A percentile compares a stretch with the other conserved stretches of the same genome.
Conservation (phyloP, 1,140 invertebrate species). For the Akabosia matsudoensis region DNA sequence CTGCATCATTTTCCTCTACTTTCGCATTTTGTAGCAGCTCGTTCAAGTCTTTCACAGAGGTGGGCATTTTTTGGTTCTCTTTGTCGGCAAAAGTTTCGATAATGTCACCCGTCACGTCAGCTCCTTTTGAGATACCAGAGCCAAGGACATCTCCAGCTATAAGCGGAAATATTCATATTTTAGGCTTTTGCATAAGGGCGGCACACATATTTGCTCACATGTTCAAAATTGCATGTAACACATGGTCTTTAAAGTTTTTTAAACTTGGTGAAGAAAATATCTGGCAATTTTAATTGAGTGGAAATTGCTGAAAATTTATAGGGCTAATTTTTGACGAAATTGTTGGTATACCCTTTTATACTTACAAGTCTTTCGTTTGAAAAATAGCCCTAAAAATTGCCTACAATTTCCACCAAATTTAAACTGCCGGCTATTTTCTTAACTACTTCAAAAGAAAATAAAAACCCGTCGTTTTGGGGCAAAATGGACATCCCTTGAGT, state of each 20-base stretch:
- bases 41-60: constrained; percentile 29
- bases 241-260: background rate
- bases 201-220: too few relatives aligned
- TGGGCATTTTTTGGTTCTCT: constrained; percentile 9
- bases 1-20: constrained; percentile 42
- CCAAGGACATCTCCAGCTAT: constrained; percentile 42
- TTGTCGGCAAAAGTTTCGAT: constrained; percentile 34
- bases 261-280: too few relatives aligned
- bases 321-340: too few relatives aligned
- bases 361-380: too few relatives aligned
- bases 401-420: too few relatives aligned
- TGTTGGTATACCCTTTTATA: too few relatives aligned
- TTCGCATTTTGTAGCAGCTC: constrained; percentile 36
- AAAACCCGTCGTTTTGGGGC: too few relatives aligned
- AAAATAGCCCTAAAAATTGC: background rate
- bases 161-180: too few relatives aligned
- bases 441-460: background rate
- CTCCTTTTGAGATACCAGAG: constrained; percentile 39
- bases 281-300: background rate
- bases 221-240: too few relatives aligned
- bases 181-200: too few relatives aligned
- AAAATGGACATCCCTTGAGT: too few relatives aligned
- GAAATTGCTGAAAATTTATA: too few relatives aligned
- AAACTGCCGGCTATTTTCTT: background rate
- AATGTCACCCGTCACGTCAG: constrained; percentile 38